Percentiles rank a stretch among this genome's conserved stretches.
phyloP scores from a whole-genome alignment of 2,113 vertebrate genomes.

The Semnornis frantzii region DNA sequence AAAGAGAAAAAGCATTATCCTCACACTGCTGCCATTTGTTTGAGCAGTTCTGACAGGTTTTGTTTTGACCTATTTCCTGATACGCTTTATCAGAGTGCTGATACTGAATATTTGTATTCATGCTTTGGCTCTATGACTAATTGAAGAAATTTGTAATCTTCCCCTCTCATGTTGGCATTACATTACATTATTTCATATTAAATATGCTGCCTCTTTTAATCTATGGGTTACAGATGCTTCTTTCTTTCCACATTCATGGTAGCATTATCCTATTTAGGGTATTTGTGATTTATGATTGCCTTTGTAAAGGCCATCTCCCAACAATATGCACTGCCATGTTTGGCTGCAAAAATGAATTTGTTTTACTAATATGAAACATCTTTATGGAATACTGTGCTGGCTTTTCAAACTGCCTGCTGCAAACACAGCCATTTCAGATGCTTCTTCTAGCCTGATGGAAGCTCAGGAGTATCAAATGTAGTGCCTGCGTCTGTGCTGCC shows the following conservation, averaged over 20 bases:
- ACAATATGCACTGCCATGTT: background rate
- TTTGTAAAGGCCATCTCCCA: background rate
- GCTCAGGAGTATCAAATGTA: background rate
- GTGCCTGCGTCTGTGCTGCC: background rate
- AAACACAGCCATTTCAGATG: background rate
- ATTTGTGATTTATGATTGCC: constrained; percentile 45
- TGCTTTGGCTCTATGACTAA: constrained; percentile 64
- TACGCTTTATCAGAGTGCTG: background rate
- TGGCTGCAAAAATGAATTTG: constrained; percentile 34
- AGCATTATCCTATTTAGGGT: constrained; percentile 55
- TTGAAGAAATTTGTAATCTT: constrained; percentile 67
- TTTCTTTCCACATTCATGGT: constrained; percentile 37
- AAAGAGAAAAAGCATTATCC: background rate
- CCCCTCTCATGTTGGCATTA: constrained; percentile 40
- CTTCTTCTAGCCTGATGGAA: background rate
- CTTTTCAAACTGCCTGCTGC: background rate
- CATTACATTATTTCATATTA: constrained; percentile 60
- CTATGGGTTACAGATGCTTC: constrained; percentile 52
- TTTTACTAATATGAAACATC: constrained; percentile 13
- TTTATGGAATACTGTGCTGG: background rate
- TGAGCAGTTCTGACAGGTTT: background rate
- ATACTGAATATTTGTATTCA: constrained; percentile 56
- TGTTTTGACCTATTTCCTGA: constrained; percentile 56
- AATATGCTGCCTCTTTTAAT: constrained; percentile 61
- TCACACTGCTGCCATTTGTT: background rate